These are phyloP conservation scores for Pelmatolapia mariae DNA, from an alignment of 2,113 vertebrate genomes.

Conservation along the genomic window DNA sequence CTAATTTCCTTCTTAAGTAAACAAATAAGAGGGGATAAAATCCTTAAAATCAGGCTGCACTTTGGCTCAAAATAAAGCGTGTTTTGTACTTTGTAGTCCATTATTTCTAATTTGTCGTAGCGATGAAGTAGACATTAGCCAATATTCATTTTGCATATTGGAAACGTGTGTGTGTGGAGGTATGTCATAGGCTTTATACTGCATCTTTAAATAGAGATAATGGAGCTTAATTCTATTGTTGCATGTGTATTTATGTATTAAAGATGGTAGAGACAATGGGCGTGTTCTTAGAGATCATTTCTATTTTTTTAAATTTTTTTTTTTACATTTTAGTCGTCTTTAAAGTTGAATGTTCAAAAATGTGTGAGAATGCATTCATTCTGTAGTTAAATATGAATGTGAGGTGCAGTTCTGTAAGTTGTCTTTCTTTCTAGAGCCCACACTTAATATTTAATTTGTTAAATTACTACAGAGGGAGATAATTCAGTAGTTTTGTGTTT, in stretches of 20 bases:
- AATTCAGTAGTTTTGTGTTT: not conserved
- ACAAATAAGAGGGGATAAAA: not conserved
- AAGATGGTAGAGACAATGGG: not conserved
- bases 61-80: not conserved
- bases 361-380: not conserved
- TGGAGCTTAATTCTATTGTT: not conserved
- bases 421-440: not conserved
- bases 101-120: not conserved
- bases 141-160: not conserved
- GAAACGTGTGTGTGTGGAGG: not conserved
- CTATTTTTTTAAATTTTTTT: accelerated
- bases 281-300: not conserved
- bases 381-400: not conserved
- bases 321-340: not conserved
- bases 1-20: not conserved
- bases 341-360: not conserved
- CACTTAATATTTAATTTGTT: not conserved
- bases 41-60: not conserved
- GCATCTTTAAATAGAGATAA: not conserved
- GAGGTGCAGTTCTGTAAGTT: not conserved
- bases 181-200: not conserved
- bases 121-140: not conserved
- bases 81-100: not conserved
- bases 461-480: not conserved
- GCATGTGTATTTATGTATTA: not conserved